Evolutionary conservation across 1,140 invertebrate species (phyloP).

Genomic region (Wiebesia pumilae): DNA sequence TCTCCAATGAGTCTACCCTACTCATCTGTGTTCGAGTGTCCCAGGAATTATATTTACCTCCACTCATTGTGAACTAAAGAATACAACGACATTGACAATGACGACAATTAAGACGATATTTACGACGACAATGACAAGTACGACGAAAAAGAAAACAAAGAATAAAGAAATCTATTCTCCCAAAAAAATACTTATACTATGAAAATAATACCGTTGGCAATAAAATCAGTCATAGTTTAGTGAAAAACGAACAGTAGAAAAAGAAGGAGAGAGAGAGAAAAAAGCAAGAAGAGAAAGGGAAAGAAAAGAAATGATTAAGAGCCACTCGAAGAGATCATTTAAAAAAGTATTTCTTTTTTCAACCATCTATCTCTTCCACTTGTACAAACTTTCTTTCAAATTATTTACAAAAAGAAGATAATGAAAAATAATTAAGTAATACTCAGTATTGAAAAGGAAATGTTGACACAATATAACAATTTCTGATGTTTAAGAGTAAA

Average conservation of each 20-base stretch:
- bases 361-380: conserved; percentile 6
- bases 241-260: neutral
- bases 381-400: neutral
- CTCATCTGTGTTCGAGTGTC: conserved; percentile 31
- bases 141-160: neutral
- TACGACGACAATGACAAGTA: conserved; percentile 12
- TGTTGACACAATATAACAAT: too few relatives aligned
- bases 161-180: conserved; percentile 36
- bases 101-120: conserved; percentile 39
- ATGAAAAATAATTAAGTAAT: conserved; percentile 57
- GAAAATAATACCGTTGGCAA: neutral
- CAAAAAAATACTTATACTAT: neutral
- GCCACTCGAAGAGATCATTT: neutral
- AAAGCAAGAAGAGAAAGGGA: neutral
- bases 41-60: conserved; percentile 29
- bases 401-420: conserved; percentile 9
- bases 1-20: conserved; percentile 82
- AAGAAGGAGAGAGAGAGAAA: neutral
- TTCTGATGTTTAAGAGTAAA: neutral
- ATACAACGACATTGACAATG: conserved; percentile 26
- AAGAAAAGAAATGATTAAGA: neutral
- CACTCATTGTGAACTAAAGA: conserved; percentile 15
- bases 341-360: neutral
- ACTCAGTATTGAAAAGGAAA: neutral
- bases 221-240: neutral